Evolutionary conservation across 53 echinoderm and acorn worm genomes (phyloP), one percentile per base, ranked within the genome.

Genomic region (Echinarachnius parma): DNA sequence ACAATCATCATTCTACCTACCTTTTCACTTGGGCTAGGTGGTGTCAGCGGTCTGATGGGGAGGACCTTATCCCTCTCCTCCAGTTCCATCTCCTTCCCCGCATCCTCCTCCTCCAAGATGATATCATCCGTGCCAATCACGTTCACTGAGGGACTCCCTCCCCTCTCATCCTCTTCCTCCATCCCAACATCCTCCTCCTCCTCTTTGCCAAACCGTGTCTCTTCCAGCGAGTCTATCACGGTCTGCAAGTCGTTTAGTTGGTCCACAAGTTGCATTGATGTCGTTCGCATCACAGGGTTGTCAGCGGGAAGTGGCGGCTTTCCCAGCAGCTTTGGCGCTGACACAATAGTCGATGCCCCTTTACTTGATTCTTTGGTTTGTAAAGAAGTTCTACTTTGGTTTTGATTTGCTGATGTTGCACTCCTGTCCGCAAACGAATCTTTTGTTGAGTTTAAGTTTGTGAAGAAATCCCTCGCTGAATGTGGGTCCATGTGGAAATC

Each of bases 171-270:
- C 32, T 60, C 59, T 26, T 59, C 46, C 53, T 29, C 34, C 26
- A 30, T 48, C 22, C 53, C 74, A 3, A 21, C 64, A 21, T 66
- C 77, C 15, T 65, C 78, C 19, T 71, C 60, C 32, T 59, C 61
- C 10, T 67, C 66, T 30, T 19, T 62, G 18, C 64, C 83, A 33
- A 69, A 68, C 4, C 16, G 23, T 56, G 74, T 72, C 57, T 85
- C 85, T 37, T 80, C 75, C 60, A 85, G 50, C 0, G 85, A 74
- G 60, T 80, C 80, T 28, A 85, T 50, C 58, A 80, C 70, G 44
- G 42, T 80, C 45, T 84, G 78, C 15, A 78, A 72, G 55, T 84
- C 74, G 56, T 55, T 57, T 57, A 72, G 74, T 57, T 72, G 74
- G 56, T 72, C 74, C 18, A 28, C 42, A 9, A 72, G 25, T 22